Conservation (phyloP, 1,140 invertebrate genomes). For the Drosophila bocqueti region DNA sequence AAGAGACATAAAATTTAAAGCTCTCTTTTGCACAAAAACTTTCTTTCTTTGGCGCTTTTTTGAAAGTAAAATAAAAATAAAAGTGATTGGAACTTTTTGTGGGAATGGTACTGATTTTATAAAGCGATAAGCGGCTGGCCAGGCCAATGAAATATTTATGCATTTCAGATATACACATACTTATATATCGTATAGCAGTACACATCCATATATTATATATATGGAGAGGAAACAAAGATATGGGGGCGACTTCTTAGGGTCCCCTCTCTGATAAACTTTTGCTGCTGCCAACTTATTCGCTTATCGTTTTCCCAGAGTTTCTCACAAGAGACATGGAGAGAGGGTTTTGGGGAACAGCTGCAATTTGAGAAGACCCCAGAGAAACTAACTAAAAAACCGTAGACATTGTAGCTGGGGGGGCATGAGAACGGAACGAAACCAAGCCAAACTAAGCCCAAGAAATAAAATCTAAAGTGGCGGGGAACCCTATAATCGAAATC, state of each 20-base stretch:
- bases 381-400: conserved; percentile 13
- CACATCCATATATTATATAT: too few relatives aligned
- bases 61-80: conserved; percentile 79
- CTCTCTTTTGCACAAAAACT: conserved; percentile 54
- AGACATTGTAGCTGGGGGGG: conserved; percentile 19
- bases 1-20: conserved; percentile 27
- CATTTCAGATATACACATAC: conserved; percentile 11
- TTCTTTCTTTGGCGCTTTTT: conserved; percentile 59
- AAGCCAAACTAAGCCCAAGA: conserved; percentile 20
- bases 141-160: conserved; percentile 64
- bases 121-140: conserved; percentile 51
- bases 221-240: conserved; percentile 18
- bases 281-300: conserved; percentile 26
- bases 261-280: conserved; percentile 22
- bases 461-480: conserved; percentile 42
- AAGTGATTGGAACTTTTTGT: conserved; percentile 76
- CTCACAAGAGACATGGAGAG: not conserved
- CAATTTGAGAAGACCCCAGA: conserved; percentile 31
- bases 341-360: conserved; percentile 7
- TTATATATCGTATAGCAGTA: not conserved
- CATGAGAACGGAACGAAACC: conserved; percentile 28
- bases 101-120: conserved; percentile 44
- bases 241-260: conserved; percentile 8
- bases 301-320: conserved; percentile 28
- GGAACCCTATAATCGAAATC: conserved; percentile 62